Base-by-base conservation (phyloP, 2,113 vertebrate genomes). In the Xiphophorus hellerii region DNA sequence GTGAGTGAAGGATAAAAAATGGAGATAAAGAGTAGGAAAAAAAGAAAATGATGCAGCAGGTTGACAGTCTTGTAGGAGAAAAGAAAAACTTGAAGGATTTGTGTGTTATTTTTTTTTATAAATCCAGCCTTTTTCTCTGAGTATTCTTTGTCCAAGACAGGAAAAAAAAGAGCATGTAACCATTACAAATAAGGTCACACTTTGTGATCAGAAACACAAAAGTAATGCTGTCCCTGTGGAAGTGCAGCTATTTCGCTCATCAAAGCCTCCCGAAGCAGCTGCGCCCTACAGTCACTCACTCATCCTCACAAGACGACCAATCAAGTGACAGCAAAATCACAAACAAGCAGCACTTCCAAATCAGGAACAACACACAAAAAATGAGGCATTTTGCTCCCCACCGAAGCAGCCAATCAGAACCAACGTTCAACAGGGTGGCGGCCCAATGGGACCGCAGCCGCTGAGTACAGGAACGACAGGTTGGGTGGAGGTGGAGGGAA, bases 1-100 rank as follows among this genome's bases (percentile, higher is more conserved):
- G 80, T 58, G 51, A 58, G 51, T 58, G 51, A 58, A 58, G 51
- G 51, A 58, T 58, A 58, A 83, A 73, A 74, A 86, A 88, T 82
- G 74, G 80, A 89, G 84, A 93, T 90, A 89, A 90, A 93, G 80
- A 84, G 81, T 30, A 48, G 77, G 69, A 69, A 68, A 85, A 78
- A 85, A 77, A 78, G 81, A 75, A 75, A 60, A 80, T 76, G 81
- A 89, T 79, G 78, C 72, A 71, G 74, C 14, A 29, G 65, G 48
- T 82, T 80, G 84, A 79, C 87, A 80, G 78, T 78, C 81, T 71
- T 71, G 80, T 87, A 90, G 85, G 84, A 90, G 81, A 80, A 73
- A 76, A 70, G 62, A 71, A 77, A 76, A 81, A 65, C 78, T 77
- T 82, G 54, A 82, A 27, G 11, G 62, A 74, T 78, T 39, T 28